Evolutionary conservation across 2,113 vertebrate genomes (phyloP), one percentile per base, ranked within the genome.

Genomic region (Grallaria varia): DNA sequence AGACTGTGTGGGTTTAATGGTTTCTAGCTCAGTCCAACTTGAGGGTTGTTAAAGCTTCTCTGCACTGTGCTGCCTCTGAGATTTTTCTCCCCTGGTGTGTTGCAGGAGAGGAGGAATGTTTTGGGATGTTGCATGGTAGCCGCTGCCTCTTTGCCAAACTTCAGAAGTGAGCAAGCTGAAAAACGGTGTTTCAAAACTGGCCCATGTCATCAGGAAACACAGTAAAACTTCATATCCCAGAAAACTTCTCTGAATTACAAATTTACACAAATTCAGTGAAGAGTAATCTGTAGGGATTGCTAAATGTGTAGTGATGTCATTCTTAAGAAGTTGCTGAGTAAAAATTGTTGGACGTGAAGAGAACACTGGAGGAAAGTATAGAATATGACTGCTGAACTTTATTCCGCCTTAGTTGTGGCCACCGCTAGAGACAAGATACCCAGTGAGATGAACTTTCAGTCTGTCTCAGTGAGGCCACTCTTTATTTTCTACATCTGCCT

Each of bases 181-280:
- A 66, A 77, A 22, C 56, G 60, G 0, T 1, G 0, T 83, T 83
- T 83, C 2, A 4, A 37, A 92, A 73, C 42, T 50, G 37, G 31
- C 28, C 28, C 17, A 0, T 37, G 24, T 67, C 40, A 92, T 73
- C 59, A 76, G 79, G n/a, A 88, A 76, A 39, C 35, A 23, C 21
- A 28, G 23, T 22, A 66, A 63, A 87, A 60, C 17, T 31, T 68
- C 1, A 1, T 37, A 55, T 50, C 45, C 37, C 40, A 79, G 31
- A 37, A 86, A 53, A 39, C 28, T 67, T 66, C 28, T 68, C 69
- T 68, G 42, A 93, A 58, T 53, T 82, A 4, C 4, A 52, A 63
- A 7, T 59, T 82, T n/a, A 15, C 10, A 1, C 31, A 60, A 85
- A 1, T 31, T 67, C 0, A 0, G 35, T 6, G 1, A 74, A 31